Evolutionary conservation across 2,113 vertebrate species (phyloP).

Genomic region (Seriola quinqueradiata): DNA sequence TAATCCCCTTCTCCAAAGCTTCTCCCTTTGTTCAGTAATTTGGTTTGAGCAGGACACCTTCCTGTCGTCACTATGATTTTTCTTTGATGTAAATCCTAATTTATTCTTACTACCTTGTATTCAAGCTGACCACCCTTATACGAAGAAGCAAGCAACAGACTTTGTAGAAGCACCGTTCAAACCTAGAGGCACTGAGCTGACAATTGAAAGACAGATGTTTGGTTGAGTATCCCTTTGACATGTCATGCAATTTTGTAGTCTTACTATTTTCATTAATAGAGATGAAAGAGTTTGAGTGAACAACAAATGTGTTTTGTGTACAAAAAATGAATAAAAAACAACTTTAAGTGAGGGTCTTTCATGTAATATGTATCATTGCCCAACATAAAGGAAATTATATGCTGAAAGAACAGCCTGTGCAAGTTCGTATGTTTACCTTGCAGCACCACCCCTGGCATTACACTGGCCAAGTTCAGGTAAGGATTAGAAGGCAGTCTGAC

Average conservation of each 20-base stretch:
- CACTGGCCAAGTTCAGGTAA: slow-evolving; percentile 96
- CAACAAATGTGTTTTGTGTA: neutral
- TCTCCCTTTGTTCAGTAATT: neutral
- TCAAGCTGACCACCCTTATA: neutral
- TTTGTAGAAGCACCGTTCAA: neutral
- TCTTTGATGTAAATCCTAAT: neutral
- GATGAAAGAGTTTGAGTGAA: neutral
- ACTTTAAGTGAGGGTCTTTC: neutral
- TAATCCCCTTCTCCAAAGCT: neutral
- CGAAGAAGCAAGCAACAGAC: neutral
- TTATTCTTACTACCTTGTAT: no score
- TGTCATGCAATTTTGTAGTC: no score
- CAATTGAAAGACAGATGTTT: neutral
- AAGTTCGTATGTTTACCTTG: slow-evolving; percentile 78
- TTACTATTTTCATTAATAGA: neutral
- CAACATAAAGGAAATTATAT: neutral
- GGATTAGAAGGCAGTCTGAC: slow-evolving; percentile 95
- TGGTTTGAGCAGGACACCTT: neutral
- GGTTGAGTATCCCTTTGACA: neutral
- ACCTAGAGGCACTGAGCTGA: neutral
- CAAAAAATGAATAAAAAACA: neutral
- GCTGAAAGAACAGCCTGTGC: neutral
- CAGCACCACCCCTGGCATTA: slow-evolving; percentile 91
- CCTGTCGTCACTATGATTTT: neutral
- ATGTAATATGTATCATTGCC: neutral